These are phyloP conservation scores for Aethes cnicana DNA, from an alignment of 2,888 invertebrate genomes.

Conservation along the genomic window DNA sequence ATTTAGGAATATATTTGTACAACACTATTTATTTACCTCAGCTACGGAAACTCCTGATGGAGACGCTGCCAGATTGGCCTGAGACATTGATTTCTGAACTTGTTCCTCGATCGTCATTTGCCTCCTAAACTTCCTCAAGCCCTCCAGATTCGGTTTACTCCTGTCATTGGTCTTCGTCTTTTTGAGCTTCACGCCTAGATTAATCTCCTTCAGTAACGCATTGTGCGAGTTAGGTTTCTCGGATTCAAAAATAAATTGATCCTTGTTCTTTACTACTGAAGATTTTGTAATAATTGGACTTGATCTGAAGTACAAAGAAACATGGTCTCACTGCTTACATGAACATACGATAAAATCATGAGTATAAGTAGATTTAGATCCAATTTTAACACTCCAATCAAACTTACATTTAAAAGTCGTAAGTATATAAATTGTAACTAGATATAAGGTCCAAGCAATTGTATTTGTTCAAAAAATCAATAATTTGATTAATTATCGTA, in stretches of 20 bases:
- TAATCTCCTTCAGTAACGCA: conserved; percentile 90
- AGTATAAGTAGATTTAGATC: too few species aligned
- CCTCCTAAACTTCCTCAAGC: conserved; percentile 92
- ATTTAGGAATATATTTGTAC: conserved; percentile 9
- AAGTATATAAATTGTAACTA: too few species aligned
- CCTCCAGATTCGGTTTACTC: conserved; percentile 91
- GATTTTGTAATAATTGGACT: conserved; percentile 83
- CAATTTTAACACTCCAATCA: too few species aligned
- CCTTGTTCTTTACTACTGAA: conserved; percentile 86
- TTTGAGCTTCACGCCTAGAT: conserved; percentile 88
- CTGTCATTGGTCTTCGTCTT: conserved; percentile 91
- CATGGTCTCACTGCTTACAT: too few species aligned
- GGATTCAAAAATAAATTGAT: conserved; percentile 93
- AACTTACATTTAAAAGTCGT: too few species aligned
- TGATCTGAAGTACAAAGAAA: conserved; percentile 69
- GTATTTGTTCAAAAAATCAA: too few species aligned
- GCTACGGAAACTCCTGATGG: conserved; percentile 67
- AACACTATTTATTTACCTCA: conserved; percentile 46
- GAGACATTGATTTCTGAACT: conserved; percentile 91
- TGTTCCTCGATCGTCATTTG: conserved; percentile 96
- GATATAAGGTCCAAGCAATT: too few species aligned
- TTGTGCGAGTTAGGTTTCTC: conserved; percentile 91
- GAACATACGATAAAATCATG: too few species aligned
- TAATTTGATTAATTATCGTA: too few species aligned
- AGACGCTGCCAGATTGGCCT: conserved; percentile 81